Conservation (phyloP, 1,140 invertebrate genomes). For the Agrypnia vestita region DNA sequence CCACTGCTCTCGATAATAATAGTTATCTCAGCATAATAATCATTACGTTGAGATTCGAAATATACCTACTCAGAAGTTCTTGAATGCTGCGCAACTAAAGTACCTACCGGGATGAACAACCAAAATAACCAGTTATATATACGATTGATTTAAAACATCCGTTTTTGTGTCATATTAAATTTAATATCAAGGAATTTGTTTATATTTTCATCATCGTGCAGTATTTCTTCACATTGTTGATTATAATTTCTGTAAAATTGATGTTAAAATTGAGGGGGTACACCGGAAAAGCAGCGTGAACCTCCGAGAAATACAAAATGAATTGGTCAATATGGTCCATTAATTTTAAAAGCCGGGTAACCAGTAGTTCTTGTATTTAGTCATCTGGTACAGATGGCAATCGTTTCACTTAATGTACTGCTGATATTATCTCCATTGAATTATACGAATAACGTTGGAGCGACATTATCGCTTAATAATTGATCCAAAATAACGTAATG, state of each 20-base stretch:
- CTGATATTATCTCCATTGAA: constrained; percentile 27
- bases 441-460: neutral
- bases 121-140: too few species aligned
- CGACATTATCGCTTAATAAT: constrained; percentile 20
- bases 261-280: too few species aligned
- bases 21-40: constrained; percentile 8
- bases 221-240: too few species aligned
- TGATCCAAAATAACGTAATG: neutral
- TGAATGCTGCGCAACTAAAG: too few species aligned
- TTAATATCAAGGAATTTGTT: too few species aligned
- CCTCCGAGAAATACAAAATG: neutral
- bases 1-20: neutral
- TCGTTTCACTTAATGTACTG: constrained; percentile 15
- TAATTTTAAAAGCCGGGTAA: constrained; percentile 6
- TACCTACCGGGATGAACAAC: too few species aligned
- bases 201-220: too few species aligned
- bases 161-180: too few species aligned
- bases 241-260: too few species aligned
- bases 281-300: too few species aligned
- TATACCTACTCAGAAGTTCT: too few species aligned
- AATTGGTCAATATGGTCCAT: constrained; percentile 11
- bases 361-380: constrained; percentile 13
- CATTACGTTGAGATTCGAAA: neutral
- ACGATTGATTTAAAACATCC: too few species aligned
- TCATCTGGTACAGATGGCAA: constrained; percentile 2